A percentile compares a stretch with the other conserved stretches of the same genome.
phyloP scores from a whole-genome alignment of 2,797 vertebrate species.

The Garrulus glandarius region DNA sequence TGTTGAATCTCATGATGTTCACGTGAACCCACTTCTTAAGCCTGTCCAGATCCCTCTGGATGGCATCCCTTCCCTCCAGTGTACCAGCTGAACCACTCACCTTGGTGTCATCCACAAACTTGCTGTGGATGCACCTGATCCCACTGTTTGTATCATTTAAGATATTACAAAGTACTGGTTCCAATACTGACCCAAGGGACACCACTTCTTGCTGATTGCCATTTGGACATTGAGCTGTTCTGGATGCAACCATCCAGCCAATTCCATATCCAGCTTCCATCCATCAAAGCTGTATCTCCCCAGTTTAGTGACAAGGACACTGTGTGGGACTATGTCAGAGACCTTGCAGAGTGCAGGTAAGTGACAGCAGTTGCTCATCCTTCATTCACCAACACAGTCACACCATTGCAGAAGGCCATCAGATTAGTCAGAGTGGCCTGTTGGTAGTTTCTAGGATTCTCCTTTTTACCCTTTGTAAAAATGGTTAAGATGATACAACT shows the following conservation, averaged over 20 bases:
- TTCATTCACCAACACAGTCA: background rate
- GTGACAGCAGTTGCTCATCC: background rate
- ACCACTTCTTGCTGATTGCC: background rate
- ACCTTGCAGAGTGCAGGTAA: background rate
- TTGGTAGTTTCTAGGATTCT: background rate
- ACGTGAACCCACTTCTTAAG: background rate
- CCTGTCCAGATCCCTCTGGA: background rate
- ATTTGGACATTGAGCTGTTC: background rate
- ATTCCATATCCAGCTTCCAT: background rate
- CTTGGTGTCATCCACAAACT: background rate
- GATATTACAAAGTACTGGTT: accelerated
- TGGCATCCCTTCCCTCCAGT: background rate
- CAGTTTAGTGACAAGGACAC: background rate
- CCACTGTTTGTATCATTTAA: background rate
- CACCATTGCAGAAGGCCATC: background rate
- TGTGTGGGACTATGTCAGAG: background rate
- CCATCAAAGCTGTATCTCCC: background rate
- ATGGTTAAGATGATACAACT: background rate
- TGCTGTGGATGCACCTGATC: background rate
- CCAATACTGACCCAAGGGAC: too few species aligned
- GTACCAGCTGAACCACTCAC: background rate
- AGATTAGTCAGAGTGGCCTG: background rate
- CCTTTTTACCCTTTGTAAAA: background rate
- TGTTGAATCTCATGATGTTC: background rate
- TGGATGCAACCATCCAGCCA: background rate